Evolutionary conservation across 2,113 vertebrate genomes (phyloP).

Genomic region (Boleophthalmus pectinirostris): DNA sequence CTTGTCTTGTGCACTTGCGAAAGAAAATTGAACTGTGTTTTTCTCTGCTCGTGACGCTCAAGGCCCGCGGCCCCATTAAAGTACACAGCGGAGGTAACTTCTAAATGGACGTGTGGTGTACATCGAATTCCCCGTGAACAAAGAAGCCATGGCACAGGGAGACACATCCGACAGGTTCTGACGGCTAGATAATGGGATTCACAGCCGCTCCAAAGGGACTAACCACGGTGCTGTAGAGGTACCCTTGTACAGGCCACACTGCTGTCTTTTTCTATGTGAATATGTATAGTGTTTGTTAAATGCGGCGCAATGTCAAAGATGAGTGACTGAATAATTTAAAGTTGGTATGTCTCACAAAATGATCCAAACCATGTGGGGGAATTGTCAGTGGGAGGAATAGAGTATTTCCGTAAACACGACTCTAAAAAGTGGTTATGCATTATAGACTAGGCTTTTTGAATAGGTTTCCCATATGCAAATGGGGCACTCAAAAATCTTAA

Average conservation of each 20-base stretch:
- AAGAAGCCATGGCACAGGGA: slow-evolving; percentile 50
- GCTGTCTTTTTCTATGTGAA: slow-evolving; percentile 56
- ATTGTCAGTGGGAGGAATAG: slow-evolving; percentile 74
- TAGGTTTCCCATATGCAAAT: slow-evolving; percentile 73
- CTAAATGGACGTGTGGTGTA: slow-evolving; percentile 89
- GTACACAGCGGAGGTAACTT: slow-evolving; percentile 74
- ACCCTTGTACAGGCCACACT: slow-evolving; percentile 68
- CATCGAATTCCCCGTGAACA: slow-evolving; percentile 79
- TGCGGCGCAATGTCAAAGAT: slow-evolving; percentile 66
- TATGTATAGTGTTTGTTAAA: slow-evolving; percentile 69
- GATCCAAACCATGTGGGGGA: slow-evolving; percentile 70
- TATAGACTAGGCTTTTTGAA: slow-evolving; percentile 79
- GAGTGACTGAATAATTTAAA: slow-evolving; percentile 85
- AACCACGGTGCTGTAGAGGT: slow-evolving; percentile 74
- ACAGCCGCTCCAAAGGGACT: slow-evolving; percentile 85
- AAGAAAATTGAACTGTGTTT: slow-evolving; percentile 93
- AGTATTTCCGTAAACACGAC: slow-evolving; percentile 74
- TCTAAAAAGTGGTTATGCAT: slow-evolving; percentile 79
- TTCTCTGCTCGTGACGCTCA: slow-evolving; percentile 68
- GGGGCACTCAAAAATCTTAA: slow-evolving; percentile 59
- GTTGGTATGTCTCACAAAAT: slow-evolving; percentile 77
- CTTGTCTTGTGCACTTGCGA: slow-evolving; percentile 81
- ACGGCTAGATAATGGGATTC: slow-evolving; percentile 95
- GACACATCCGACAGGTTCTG: slow-evolving; percentile 86
- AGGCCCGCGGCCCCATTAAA: slow-evolving; percentile 85